phyloP scores from a whole-genome alignment of 2,797 vertebrate genomes.

The Silurus aristotelis region DNA sequence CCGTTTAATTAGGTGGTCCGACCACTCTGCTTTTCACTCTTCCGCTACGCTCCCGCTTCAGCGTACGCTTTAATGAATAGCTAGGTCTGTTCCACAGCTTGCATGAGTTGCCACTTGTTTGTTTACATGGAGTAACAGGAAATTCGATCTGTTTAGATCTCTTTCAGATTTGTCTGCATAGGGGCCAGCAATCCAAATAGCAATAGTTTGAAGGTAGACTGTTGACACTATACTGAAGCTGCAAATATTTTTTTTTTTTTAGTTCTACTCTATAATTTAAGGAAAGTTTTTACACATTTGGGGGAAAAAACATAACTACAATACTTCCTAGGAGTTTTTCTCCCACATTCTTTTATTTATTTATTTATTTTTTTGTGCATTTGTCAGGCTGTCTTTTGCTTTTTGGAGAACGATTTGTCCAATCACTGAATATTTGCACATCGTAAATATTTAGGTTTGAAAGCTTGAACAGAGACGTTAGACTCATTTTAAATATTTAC shows the following conservation, averaged over 20 bases:
- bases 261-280: background rate
- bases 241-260: background rate
- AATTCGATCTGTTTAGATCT: slow-evolving; percentile 6
- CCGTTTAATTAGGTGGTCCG: slow-evolving; percentile 60
- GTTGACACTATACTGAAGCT: background rate
- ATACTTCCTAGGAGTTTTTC: no score
- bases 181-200: background rate
- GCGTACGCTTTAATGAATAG: slow-evolving; percentile 17
- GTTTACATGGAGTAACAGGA: slow-evolving; percentile 20
- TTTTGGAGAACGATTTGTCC: background rate
- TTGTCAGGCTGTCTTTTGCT: background rate
- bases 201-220: background rate
- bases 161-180: background rate
- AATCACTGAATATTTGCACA: background rate
- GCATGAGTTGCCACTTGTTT: slow-evolving; percentile 32
- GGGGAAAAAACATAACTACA: background rate
- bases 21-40: slow-evolving; percentile 30
- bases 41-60: slow-evolving; percentile 32
- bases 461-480: background rate
- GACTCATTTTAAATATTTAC: background rate
- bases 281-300: background rate
- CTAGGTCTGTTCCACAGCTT: slow-evolving; percentile 39
- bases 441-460: slow-evolving; percentile 4
- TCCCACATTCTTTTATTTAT: background rate
- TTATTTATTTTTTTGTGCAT: background rate